Percentiles rank a stretch among this genome's conserved stretches.
Conservation (phyloP, 2,797 vertebrate species). For the Esox lucius region DNA sequence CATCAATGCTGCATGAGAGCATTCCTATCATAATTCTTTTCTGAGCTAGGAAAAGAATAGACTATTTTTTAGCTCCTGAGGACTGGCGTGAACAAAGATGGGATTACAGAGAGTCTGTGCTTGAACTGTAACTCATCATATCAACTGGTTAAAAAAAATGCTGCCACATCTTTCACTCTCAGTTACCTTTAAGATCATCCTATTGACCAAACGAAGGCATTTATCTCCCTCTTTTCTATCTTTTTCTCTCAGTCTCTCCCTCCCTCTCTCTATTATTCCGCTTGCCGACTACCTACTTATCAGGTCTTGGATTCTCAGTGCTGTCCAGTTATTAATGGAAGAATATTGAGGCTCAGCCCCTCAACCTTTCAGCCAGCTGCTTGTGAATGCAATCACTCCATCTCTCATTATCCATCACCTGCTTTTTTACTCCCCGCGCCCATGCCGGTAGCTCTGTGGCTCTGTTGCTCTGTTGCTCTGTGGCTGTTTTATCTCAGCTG, state of each 20-base stretch:
- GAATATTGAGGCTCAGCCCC: slow-evolving; percentile 9
- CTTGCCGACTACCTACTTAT: not conserved
- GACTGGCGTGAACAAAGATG: not conserved
- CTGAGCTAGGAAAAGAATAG: too few relatives aligned
- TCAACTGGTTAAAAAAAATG: not conserved
- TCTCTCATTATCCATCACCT: slow-evolving; percentile 31
- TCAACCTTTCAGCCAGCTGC: slow-evolving; percentile 20
- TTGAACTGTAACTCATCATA: not conserved
- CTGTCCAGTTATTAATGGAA: slow-evolving; percentile 35
- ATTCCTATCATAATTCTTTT: not conserved
- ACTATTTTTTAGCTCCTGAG: not conserved
- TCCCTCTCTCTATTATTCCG: not conserved
- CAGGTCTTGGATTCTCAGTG: not conserved
- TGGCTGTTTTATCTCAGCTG: not conserved
- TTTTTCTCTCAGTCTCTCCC: not conserved
- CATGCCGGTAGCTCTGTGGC: too few relatives aligned
- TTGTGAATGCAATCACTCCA: slow-evolving; percentile 14
- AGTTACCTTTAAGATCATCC: not conserved
- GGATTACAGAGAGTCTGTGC: not conserved
- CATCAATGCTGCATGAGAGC: not conserved
- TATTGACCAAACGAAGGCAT: not conserved
- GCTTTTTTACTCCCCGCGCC: not conserved
- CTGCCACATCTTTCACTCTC: not conserved
- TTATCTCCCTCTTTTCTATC: slow-evolving; percentile 11
- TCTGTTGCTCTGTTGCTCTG: not conserved